Evolutionary conservation across 2,888 invertebrate genomes (phyloP), one percentile per base, ranked within the genome.

Genomic region (Asteroscopus sphinx): DNA sequence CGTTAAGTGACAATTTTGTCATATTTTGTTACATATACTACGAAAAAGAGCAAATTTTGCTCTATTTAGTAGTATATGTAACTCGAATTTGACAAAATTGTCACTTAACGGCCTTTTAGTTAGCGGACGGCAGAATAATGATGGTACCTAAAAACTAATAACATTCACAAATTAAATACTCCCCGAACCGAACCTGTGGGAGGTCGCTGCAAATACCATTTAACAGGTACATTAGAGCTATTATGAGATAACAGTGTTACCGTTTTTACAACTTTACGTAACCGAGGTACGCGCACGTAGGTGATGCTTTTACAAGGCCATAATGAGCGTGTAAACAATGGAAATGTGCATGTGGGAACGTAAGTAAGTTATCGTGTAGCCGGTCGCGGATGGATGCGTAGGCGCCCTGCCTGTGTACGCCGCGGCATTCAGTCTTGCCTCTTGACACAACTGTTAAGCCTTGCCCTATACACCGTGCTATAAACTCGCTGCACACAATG

Each of bases 341-440:
- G 77, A 73, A 68, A 74, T 69, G 74, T 77, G 69, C 75, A 79
- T 80, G 83, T 82, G 82, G 77, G 79, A 82, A 81, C 72, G 55
- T 68, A 69, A 72, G 64, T 75, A 74, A 68, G 69, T 66, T 65
- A 76, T 71, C 68, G 73, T 69, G 70, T 73, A 68, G 52, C 33
- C 58, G 53, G 80, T 81, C 79, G 74, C 78, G 80, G 76, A 73
- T 68, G 78, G 72, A 63, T 83, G 85, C 88, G 85, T 83, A 79
- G 84, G 86, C 82, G 85, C 81, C 70, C 60, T 44, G 49, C 15
- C 39, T 51, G 8, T 51, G 8, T 25, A 40, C 53, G 26, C 5
- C 25, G 26, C 48, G 45, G 54, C 56, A 33, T 63, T 56, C 56
- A 49, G 26, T 46, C 44, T 46, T 68, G 55, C 42, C 59, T n/a